These are phyloP conservation scores for Molossus alvarezi DNA, from an alignment of 2,797 vertebrate species.

Conservation along the genomic window DNA sequence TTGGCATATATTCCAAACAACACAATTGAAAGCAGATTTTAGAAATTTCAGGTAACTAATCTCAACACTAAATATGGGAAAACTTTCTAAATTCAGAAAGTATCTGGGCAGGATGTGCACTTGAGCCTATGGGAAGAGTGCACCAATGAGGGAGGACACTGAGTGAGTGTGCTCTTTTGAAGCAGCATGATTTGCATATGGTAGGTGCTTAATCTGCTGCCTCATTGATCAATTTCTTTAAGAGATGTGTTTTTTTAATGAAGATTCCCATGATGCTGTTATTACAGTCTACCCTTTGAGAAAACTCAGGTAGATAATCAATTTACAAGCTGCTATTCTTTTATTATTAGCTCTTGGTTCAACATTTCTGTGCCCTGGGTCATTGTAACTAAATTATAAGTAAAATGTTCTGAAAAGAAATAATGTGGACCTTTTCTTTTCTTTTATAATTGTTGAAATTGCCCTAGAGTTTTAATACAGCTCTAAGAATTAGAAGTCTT, in stretches of 20 bases:
- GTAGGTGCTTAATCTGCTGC: not conserved
- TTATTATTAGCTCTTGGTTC: conserved; percentile 15
- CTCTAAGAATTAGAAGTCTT: not conserved
- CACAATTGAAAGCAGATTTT: not conserved
- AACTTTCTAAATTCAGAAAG: not conserved
- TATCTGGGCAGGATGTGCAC: not conserved
- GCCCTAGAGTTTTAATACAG: not conserved
- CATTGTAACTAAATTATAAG: conserved; percentile 38
- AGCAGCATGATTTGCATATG: not conserved
- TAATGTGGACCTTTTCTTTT: not conserved
- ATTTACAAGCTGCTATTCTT: conserved; percentile 19
- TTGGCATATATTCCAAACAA: not conserved
- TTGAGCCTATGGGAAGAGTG: not conserved
- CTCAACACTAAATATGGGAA: not conserved
- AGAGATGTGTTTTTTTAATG: not conserved
- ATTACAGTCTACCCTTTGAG: not conserved
- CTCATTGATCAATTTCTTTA: not conserved
- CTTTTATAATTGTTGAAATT: conserved; percentile 25
- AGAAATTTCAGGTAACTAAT: not conserved
- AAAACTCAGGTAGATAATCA: not conserved
- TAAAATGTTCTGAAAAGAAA: conserved; percentile 24
- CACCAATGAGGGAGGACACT: no score
- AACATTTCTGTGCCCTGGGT: not conserved
- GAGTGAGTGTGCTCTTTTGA: not conserved
- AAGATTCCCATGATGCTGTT: not conserved